Percentiles rank a stretch among this genome's conserved stretches.
Evolutionary conservation across 2,888 invertebrate genomes (phyloP).

Genomic region (Chloromyia formosa): DNA sequence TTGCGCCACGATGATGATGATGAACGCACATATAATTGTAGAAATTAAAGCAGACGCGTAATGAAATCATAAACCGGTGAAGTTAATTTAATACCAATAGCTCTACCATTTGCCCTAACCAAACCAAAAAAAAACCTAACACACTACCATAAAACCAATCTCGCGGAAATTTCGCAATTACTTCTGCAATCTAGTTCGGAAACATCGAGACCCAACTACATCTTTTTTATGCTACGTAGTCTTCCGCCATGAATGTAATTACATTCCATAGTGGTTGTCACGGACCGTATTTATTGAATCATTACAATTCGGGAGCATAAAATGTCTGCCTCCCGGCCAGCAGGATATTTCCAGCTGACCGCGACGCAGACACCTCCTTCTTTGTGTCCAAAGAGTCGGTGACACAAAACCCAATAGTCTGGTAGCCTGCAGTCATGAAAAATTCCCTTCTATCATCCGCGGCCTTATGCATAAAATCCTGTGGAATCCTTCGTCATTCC

Average conservation of each 20-base stretch:
- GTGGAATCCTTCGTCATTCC: background rate
- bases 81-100: no score
- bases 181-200: background rate
- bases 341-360: constrained; percentile 7
- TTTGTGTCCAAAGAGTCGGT: background rate
- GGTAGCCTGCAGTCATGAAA: background rate
- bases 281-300: constrained; percentile 24
- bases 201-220: background rate
- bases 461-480: background rate
- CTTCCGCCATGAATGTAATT: constrained; percentile 10
- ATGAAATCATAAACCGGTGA: no score
- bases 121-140: no score
- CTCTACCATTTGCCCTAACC: no score
- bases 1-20: no score
- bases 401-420: background rate
- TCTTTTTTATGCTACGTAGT: background rate
- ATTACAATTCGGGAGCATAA: constrained; percentile 23
- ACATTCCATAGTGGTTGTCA: constrained; percentile 24
- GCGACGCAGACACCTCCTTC: background rate
- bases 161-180: background rate
- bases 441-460: background rate
- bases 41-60: no score
- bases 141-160: background rate
- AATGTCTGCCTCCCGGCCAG: background rate
- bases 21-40: no score